Evolutionary conservation across 2,888 invertebrate species (phyloP), one percentile per base, ranked within the genome.

Genomic region (Melolontha melolontha): DNA sequence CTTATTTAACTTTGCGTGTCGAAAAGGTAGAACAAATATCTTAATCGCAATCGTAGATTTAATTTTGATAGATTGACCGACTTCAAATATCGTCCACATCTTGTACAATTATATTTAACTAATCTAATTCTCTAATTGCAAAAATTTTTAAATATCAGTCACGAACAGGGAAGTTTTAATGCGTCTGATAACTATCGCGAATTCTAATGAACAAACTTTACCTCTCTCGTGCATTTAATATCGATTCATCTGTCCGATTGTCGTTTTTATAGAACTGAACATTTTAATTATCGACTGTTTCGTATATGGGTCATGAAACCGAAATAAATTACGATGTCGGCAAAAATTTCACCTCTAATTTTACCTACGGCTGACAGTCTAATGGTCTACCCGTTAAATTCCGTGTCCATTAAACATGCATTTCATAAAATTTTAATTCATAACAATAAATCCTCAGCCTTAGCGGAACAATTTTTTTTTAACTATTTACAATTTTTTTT

Each of bases 161-260:
- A 34, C 34, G 34, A 34, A 10, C 34, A 6, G 8, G 34, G 6
- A 34, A 34, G 34, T 34, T 34, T 34, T 34, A 34, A 6, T 34
- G 7, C 34, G 10, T 34, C 34, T 6, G 34, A 34, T 34, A 34
- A 34, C 34, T 34, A 34, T 34, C 34, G 10, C 10, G 34, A 62
- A 62, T 62, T 62, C 47, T 62, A 62, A 62, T 62, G 59, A 62
- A 47, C 47, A 62, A 62, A 62, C 44, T 62, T 62, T 62, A 49
- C 27, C 42, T 34, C 5, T 34, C 47, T 29, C 47, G 47, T 42
- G 42, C 42, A 42, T 47, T 59, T 47, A 47, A 4, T 17, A 27
- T 62, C 44, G 44, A 12, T 16, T 49, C 42, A 47, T 39, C 11
- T 10, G 12, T 47, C 17, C 47, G 14, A 8, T 17, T 44, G 59